Percentiles rank a stretch among this genome's conserved stretches.
These are phyloP conservation scores for Lasioglossum figueresi DNA, from an alignment of 2,888 invertebrate genomes.

Conservation along the genomic window DNA sequence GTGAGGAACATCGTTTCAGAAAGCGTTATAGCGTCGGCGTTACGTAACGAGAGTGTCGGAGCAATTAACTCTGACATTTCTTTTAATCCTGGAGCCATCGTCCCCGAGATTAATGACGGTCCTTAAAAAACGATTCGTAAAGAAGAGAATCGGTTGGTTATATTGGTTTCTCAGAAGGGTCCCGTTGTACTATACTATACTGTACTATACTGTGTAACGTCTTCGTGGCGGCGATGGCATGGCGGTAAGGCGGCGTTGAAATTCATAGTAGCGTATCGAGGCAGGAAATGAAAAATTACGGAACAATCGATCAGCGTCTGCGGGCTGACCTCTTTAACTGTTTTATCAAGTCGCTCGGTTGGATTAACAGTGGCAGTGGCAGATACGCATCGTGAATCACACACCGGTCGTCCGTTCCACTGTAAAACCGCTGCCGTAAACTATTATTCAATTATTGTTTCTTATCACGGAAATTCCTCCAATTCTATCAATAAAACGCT, in stretches of 20 bases:
- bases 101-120: neutral
- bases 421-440: slow-evolving; percentile 5
- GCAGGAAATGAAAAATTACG: slow-evolving; percentile 58
- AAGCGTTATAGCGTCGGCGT: neutral
- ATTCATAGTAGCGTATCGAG: slow-evolving; percentile 54
- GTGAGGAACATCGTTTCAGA: neutral
- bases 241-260: slow-evolving; percentile 50
- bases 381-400: slow-evolving; percentile 33
- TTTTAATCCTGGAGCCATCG: neutral
- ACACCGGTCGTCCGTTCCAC: slow-evolving; percentile 18
- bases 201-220: neutral
- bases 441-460: neutral
- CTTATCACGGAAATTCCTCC: neutral
- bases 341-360: slow-evolving; percentile 53
- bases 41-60: slow-evolving; percentile 4
- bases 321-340: slow-evolving; percentile 56
- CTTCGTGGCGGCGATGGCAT: slow-evolving; percentile 9
- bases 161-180: slow-evolving; percentile 1
- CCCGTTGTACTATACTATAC: neutral
- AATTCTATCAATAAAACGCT: neutral
- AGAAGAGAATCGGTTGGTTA: neutral
- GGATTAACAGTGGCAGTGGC: slow-evolving; percentile 35
- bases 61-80: slow-evolving; percentile 16
- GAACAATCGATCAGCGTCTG: slow-evolving; percentile 63
- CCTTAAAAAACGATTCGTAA: neutral